These are phyloP conservation scores for Spinus olivaceus DNA, from an alignment of 2,797 vertebrate genomes.

Conservation along the genomic window DNA sequence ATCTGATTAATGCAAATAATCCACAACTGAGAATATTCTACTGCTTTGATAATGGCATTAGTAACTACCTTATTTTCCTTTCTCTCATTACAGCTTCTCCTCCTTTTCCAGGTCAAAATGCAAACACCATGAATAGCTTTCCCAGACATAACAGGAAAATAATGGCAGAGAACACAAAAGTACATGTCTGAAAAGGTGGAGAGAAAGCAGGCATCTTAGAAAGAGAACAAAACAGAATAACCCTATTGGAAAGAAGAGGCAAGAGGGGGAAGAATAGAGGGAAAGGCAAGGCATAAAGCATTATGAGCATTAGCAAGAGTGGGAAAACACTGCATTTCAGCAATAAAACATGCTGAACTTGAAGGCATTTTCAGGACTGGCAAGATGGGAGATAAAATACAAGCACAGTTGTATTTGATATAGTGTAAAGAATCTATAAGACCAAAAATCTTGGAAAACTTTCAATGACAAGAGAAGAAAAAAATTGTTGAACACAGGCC, in stretches of 20 bases:
- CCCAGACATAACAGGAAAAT: background rate
- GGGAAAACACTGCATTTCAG: background rate
- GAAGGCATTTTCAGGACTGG: background rate
- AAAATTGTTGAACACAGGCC: background rate
- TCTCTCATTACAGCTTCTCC: background rate
- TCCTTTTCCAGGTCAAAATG: background rate
- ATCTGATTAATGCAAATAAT: slow-evolving; percentile 17
- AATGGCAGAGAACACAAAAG: slow-evolving; percentile 16
- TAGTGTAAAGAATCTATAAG: background rate
- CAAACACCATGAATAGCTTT: background rate
- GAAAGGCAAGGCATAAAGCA: background rate
- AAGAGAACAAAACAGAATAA: background rate
- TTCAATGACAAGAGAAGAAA: background rate
- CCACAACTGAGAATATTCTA: slow-evolving; percentile 19
- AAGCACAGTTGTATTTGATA: background rate
- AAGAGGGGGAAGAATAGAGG: background rate
- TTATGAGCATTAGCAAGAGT: background rate
- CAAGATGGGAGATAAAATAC: background rate
- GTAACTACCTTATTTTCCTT: background rate
- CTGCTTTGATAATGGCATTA: background rate
- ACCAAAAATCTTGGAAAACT: background rate
- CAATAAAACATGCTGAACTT: background rate
- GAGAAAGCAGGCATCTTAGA: background rate
- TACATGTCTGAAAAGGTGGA: background rate
- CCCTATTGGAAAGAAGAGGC: background rate